Evolutionary conservation across 2,888 invertebrate species (phyloP).

Genomic region (Deroplatys truncata): DNA sequence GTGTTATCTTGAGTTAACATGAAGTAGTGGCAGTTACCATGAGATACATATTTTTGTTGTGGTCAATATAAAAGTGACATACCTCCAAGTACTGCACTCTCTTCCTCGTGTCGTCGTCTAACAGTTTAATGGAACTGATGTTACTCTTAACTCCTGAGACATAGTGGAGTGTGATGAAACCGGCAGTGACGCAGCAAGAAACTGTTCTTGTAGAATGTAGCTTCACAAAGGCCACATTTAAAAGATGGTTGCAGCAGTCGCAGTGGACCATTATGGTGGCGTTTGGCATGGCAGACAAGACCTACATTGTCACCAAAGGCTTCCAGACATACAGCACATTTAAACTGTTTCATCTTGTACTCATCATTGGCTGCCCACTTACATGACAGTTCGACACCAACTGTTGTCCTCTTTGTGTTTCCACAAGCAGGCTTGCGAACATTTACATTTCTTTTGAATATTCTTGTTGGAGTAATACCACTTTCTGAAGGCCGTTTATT

Average conservation of each 20-base stretch:
- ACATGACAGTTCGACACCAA: not conserved
- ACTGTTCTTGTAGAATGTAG: slow-evolving; percentile 38
- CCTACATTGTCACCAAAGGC: slow-evolving; percentile 34
- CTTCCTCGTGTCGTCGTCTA: no score
- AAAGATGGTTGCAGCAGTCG: slow-evolving; percentile 34
- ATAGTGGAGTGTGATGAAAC: slow-evolving; percentile 34
- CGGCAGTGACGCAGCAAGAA: slow-evolving; percentile 36
- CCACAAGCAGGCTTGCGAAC: not conserved
- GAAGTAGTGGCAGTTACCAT: no score
- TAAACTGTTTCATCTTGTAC: slow-evolving; percentile 29
- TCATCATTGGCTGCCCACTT: not conserved
- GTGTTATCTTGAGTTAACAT: no score
- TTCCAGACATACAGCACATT: slow-evolving; percentile 35
- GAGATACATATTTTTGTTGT: no score
- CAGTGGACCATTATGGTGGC: slow-evolving; percentile 33
- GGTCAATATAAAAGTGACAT: no score
- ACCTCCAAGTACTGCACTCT: no score
- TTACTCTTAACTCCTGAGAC: not conserved
- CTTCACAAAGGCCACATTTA: slow-evolving; percentile 37
- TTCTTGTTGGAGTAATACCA: not conserved
- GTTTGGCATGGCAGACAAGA: slow-evolving; percentile 34
- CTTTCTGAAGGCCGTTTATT: not conserved
- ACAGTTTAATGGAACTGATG: no score
- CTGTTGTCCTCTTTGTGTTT: not conserved
- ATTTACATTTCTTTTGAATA: not conserved